phyloP scores from a whole-genome alignment of 2,888 invertebrate species.

The Cephus sareptanus region DNA sequence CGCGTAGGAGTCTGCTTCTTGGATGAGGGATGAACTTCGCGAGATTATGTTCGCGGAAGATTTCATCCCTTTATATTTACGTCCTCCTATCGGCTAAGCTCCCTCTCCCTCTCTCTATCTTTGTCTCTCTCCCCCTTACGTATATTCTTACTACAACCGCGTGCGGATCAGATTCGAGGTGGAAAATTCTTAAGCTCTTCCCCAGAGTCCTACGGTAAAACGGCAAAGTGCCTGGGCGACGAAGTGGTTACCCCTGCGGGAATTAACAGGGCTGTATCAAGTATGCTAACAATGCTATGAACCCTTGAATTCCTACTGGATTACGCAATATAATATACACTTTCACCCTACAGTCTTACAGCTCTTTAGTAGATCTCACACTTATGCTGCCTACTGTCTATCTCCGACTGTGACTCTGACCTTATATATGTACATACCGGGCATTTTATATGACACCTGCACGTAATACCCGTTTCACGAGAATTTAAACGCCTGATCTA shows the following conservation, averaged over 20 bases:
- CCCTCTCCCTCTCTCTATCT: not conserved
- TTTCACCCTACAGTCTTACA: not conserved
- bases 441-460: not conserved
- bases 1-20: not conserved
- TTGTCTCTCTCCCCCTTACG: not conserved
- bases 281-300: constrained; percentile 4
- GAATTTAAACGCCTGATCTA: not conserved
- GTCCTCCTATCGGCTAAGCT: not conserved
- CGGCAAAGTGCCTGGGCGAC: not conserved
- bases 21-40: not conserved
- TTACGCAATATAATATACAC: not conserved
- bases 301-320: not conserved
- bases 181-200: not conserved
- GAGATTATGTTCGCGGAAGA: not conserved
- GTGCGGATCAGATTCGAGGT: not conserved
- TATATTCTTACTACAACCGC: not conserved
- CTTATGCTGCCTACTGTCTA: not conserved
- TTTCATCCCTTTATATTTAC: not conserved
- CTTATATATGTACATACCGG: not conserved
- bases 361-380: not conserved
- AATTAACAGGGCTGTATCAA: constrained; percentile 3
- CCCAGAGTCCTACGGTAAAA: not conserved
- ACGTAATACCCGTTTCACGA: not conserved
- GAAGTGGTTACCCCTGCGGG: not conserved
- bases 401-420: not conserved